Percentiles rank a stretch among this genome's conserved stretches.
Evolutionary conservation across 2,113 vertebrate species (phyloP).

Genomic region (Oenanthe melanoleuca): DNA sequence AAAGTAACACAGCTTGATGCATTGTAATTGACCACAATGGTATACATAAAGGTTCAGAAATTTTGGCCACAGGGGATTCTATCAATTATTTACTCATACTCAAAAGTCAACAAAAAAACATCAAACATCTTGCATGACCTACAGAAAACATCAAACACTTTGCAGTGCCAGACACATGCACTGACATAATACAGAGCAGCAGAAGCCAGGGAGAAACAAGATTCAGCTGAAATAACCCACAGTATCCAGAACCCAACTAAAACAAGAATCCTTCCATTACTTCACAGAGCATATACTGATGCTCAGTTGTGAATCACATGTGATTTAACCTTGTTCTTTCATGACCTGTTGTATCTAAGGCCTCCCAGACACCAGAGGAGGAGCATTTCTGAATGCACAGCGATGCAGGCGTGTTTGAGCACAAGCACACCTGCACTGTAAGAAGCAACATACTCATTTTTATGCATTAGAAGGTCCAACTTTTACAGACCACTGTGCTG

Average conservation of each 20-base stretch:
- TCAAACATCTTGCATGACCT: conserved; percentile 54
- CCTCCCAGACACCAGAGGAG: not conserved
- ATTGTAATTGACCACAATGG: conserved; percentile 41
- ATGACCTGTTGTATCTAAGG: not conserved
- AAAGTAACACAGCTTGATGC: not conserved
- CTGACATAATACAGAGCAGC: conserved; percentile 53
- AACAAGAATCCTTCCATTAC: not conserved
- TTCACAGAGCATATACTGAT: not conserved
- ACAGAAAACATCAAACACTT: conserved; percentile 59
- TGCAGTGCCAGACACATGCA: conserved; percentile 37
- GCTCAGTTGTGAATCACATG: not conserved
- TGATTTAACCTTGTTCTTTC: not conserved
- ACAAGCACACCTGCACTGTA: not conserved
- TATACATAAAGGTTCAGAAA: conserved; percentile 36
- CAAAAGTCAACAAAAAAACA: conserved; percentile 26
- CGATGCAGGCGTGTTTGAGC: rapidly evolving
- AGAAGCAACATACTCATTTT: not conserved
- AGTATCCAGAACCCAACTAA: not conserved
- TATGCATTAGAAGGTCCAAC: not conserved
- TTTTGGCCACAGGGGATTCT: conserved; percentile 31
- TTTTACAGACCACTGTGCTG: not conserved
- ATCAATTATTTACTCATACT: conserved; percentile 43
- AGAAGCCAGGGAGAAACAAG: conserved; percentile 7
- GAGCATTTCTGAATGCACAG: not conserved
- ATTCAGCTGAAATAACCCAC: conserved; percentile 21